Percentiles rank a stretch among this genome's conserved stretches.
phyloP scores from a whole-genome alignment of 2,797 vertebrate species.

The Psittacula echo region DNA sequence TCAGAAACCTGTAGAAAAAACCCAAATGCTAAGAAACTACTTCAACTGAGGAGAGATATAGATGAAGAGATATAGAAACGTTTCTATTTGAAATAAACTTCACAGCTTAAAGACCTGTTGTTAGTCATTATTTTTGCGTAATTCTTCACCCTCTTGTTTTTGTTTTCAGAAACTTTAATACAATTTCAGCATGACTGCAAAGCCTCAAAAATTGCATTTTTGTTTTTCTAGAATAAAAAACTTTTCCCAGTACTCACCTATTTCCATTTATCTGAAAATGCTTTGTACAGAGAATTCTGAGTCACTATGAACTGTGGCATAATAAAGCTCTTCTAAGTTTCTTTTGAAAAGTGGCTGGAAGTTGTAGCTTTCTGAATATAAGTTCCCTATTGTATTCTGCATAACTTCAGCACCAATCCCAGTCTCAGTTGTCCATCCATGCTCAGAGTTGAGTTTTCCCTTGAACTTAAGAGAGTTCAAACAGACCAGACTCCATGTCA shows the following conservation, averaged over 20 bases:
- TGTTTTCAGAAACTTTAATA: background rate
- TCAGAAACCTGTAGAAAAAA: background rate
- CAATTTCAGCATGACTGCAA: background rate
- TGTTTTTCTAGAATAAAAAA: background rate
- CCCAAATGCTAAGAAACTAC: background rate
- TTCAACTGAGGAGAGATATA: background rate
- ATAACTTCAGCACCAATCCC: background rate
- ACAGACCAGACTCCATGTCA: background rate
- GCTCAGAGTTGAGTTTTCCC: background rate
- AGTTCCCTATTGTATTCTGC: background rate
- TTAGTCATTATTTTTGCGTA: background rate
- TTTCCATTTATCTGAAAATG: background rate
- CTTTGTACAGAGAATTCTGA: background rate
- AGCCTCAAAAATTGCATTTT: background rate
- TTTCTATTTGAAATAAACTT: background rate
- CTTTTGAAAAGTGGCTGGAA: background rate
- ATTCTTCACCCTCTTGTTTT: background rate
- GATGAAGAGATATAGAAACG: background rate
- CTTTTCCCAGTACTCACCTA: background rate
- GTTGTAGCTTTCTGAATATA: background rate
- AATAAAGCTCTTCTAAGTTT: background rate
- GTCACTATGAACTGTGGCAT: background rate
- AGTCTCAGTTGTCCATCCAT: background rate
- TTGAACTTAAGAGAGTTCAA: background rate
- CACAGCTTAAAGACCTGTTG: background rate